Conservation (phyloP, 2,888 invertebrate species). For the Dynastes maya region DNA sequence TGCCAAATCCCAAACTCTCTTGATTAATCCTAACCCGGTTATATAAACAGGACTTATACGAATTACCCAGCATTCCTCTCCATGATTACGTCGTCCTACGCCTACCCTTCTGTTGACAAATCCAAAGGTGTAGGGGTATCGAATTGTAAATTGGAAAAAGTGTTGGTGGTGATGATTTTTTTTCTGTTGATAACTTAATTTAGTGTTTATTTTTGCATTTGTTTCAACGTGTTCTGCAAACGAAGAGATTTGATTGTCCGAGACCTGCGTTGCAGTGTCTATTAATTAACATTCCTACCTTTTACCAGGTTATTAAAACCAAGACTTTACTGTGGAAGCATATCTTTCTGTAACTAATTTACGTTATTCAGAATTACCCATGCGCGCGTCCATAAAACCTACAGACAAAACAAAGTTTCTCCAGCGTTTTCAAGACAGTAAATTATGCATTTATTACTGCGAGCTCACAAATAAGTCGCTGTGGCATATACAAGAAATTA, state of each 20-base stretch:
- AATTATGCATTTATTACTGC: slow-evolving; percentile 6
- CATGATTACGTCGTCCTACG: not conserved
- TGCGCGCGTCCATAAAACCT: not conserved
- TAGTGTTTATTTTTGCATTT: not conserved
- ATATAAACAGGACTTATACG: slow-evolving; percentile 51
- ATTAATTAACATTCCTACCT: not conserved
- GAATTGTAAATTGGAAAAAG: not conserved
- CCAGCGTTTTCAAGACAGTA: not conserved
- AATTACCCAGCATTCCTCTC: slow-evolving; percentile 31
- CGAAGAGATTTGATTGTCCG: not conserved
- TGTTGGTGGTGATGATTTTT: too few species aligned
- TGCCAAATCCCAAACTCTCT: slow-evolving; percentile 44
- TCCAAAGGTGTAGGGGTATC: not conserved
- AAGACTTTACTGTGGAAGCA: too few species aligned
- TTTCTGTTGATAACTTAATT: not conserved
- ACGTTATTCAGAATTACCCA: not conserved
- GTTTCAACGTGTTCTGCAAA: not conserved
- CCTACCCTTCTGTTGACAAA: slow-evolving; percentile 29
- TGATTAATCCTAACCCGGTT: slow-evolving; percentile 49
- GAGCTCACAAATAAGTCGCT: slow-evolving; percentile 5
- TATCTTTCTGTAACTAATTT: not conserved
- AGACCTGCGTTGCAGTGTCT: not conserved
- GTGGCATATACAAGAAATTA: not conserved
- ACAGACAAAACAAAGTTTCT: slow-evolving; percentile 33
- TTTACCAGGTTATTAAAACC: not conserved